These are phyloP conservation scores for Epizoanthus rinbou DNA, from an alignment of 92 coral and sea anemone genomes.

Conservation along the genomic window DNA sequence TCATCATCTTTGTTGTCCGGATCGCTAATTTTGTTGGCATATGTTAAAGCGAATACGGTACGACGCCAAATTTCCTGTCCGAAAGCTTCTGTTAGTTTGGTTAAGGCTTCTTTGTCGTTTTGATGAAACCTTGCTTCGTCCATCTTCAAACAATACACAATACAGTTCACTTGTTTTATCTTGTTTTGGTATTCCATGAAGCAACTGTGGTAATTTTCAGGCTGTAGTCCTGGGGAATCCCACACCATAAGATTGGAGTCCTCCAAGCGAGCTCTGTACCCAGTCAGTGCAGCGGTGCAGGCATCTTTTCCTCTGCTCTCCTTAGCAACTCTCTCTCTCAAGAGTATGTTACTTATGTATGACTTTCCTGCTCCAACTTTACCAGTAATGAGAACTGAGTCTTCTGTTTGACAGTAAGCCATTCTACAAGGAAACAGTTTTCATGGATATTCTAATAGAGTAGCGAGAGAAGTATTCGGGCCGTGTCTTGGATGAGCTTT, in stretches of 20 bases:
- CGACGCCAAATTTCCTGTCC: not conserved
- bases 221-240: not conserved
- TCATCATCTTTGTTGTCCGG: not conserved
- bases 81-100: not conserved
- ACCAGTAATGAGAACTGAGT: not conserved
- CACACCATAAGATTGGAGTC: not conserved
- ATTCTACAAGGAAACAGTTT: no score
- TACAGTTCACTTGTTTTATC: not conserved
- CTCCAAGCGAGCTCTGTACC: not conserved
- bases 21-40: constrained; percentile 7
- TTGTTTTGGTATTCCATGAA: not conserved
- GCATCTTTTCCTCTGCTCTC: not conserved
- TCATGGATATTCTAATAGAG: no score
- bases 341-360: not conserved
- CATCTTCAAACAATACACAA: constrained; percentile 2
- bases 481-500: no score
- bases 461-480: no score
- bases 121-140: not conserved
- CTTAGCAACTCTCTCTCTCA: not conserved
- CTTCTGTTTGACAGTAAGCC: no score
- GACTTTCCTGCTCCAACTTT: constrained; percentile 11
- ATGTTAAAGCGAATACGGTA: not conserved
- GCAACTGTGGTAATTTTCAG: not conserved
- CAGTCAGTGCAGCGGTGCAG: not conserved
- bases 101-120: constrained; percentile 1